Base-by-base conservation (phyloP, 2,113 vertebrate species). In the Pseudopipra pipra region DNA sequence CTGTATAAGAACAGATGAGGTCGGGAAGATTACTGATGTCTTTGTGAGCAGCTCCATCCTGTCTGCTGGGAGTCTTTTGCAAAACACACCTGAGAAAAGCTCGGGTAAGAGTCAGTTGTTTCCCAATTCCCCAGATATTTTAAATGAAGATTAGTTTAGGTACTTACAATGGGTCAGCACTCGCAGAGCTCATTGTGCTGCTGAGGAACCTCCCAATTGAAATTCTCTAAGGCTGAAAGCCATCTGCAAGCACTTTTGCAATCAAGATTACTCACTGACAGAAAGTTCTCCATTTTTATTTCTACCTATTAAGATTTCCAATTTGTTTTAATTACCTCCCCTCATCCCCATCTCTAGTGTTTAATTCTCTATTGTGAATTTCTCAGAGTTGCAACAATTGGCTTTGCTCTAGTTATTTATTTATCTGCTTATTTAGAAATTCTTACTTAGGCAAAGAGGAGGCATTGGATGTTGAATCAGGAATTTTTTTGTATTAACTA, bases 311-410 rank as follows among this genome's bases (percentile, higher is more conserved):
- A 86, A 81, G 56, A 84, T 55, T 84, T 86, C 16, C 47, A 88
- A 71, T 90, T 87, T 95, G 49, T 80, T 96, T 95, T 95, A 93
- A 95, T 84, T 95, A 81, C 43, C 21, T 89, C 35, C 51, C 12
- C 31, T 68, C 55, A 72, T n/a, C 49, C 41, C 14, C 28, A 62
- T 77, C 62, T 59, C 71, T 35, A 16, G 51, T 9, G n/a, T 81
- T 94, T 73, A 89, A 54, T 70, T 85, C 73, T 76, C 58, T 9
- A 0, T 21, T 73, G 77, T 79, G 62, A 77, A 62, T 62, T 88
- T 62, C 52, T 81, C 31, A 7, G 54, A 85, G 9, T 31, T 89
- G 21, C 25, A 73, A 82, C 46, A 87, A 66, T 14, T 73, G 67
- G 41, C 37, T 92, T 93, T 85, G n/a, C 19, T 93, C 46, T 61